phyloP scores from a whole-genome alignment of 2,797 vertebrate species.

The Poecilia velifera region DNA sequence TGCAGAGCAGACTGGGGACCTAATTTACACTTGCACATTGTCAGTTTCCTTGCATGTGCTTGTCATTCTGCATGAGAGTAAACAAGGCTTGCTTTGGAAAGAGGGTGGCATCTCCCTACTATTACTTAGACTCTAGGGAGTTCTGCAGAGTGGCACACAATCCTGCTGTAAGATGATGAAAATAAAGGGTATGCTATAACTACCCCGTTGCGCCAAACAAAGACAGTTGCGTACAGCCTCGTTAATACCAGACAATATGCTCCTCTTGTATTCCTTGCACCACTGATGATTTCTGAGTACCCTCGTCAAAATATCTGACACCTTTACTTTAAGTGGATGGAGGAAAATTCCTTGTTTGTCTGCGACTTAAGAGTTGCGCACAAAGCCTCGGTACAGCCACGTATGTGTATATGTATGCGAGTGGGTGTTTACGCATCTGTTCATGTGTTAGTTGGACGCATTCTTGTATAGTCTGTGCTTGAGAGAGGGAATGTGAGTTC shows the following conservation, averaged over 20 bases:
- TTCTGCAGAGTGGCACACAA: constrained; percentile 54
- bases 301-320: constrained; percentile 41
- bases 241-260: constrained; percentile 54
- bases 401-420: constrained; percentile 23
- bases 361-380: constrained; percentile 39
- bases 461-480: constrained; percentile 30
- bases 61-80: constrained; percentile 82
- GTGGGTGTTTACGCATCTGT: constrained; percentile 32
- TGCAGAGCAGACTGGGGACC: constrained; percentile 81
- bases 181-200: constrained; percentile 69
- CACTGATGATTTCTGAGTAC: constrained; percentile 50
- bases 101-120: constrained; percentile 70
- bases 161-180: constrained; percentile 70
- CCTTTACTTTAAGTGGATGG: constrained; percentile 38
- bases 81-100: constrained; percentile 78
- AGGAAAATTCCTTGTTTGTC: constrained; percentile 48
- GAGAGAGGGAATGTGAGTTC: constrained; percentile 37
- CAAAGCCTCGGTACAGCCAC: constrained; percentile 49
- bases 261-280: constrained; percentile 36
- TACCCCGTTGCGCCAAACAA: constrained; percentile 50
- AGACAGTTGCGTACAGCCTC: constrained; percentile 60
- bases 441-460: constrained; percentile 33
- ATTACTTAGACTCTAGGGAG: constrained; percentile 74
- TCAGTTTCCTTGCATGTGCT: constrained; percentile 79
- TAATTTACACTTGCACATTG: constrained; percentile 83